Conservation (phyloP, 1,140 invertebrate genomes). For the Drosophila pseudoananassae region DNA sequence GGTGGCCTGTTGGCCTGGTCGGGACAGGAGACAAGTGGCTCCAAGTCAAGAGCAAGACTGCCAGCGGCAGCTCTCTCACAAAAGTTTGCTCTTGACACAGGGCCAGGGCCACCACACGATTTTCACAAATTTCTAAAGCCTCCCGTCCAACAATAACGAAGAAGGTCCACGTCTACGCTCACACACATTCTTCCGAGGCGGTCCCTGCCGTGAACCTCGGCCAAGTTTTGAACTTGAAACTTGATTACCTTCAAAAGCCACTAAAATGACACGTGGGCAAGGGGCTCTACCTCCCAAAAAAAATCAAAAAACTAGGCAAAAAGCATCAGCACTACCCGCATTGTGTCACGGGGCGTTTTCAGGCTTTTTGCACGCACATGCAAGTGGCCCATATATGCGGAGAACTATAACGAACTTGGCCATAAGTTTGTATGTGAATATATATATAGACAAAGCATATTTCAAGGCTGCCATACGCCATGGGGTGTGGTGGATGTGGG, state of each 20-base stretch:
- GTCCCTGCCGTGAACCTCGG: slow-evolving; percentile 64
- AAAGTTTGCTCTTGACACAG: slow-evolving; percentile 65
- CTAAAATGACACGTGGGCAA: slow-evolving; percentile 50
- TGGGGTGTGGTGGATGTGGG: slow-evolving; percentile 6
- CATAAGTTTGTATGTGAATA: slow-evolving; percentile 13
- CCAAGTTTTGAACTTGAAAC: slow-evolving; percentile 80
- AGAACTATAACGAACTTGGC: slow-evolving; percentile 57
- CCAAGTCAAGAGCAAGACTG: slow-evolving; percentile 60
- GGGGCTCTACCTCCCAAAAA: slow-evolving; percentile 33
- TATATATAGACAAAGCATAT: slow-evolving; percentile 52
- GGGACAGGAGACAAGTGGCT: slow-evolving; percentile 35
- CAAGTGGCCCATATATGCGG: slow-evolving; percentile 49
- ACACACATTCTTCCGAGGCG: slow-evolving; percentile 25
- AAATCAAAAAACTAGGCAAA: slow-evolving; percentile 5
- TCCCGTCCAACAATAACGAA: slow-evolving; percentile 54
- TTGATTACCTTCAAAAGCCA: slow-evolving; percentile 80
- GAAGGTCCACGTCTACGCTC: slow-evolving; percentile 8
- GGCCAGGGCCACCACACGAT: slow-evolving; percentile 54
- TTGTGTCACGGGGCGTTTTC: slow-evolving; percentile 76
- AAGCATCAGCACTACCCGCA: slow-evolving; percentile 54
- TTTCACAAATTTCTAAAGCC: slow-evolving; percentile 48
- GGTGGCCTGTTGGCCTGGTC: not conserved
- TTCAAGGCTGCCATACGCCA: slow-evolving; percentile 66
- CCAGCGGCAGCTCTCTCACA: slow-evolving; percentile 36
- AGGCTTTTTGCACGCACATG: slow-evolving; percentile 64